Percentiles rank a stretch among this genome's conserved stretches.
phyloP scores from a whole-genome alignment of 1,140 invertebrate genomes.

The Metaphire vulgaris region DNA sequence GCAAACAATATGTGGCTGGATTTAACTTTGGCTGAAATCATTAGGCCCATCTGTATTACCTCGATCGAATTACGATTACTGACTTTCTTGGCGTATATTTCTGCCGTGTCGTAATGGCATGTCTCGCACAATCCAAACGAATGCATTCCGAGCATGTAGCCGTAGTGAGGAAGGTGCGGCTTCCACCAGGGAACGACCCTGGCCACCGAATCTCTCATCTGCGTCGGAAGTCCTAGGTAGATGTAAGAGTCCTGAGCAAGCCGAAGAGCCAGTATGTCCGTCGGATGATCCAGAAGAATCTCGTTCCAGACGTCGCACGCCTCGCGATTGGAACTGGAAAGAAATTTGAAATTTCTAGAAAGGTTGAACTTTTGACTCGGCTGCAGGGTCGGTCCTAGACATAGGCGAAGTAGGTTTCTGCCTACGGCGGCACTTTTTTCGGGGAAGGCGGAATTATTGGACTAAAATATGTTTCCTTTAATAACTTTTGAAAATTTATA shows the following conservation, averaged over 20 bases:
- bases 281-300: conserved; percentile 54
- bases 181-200: conserved; percentile 55
- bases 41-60: no score
- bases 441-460: no score
- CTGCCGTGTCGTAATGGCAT: conserved; percentile 54
- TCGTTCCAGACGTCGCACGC: conserved; percentile 55
- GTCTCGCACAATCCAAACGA: conserved; percentile 59
- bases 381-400: no score
- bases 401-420: no score
- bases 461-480: no score
- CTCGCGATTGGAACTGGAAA: conserved; percentile 44
- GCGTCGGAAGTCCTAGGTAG: conserved; percentile 53
- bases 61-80: no score
- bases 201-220: conserved; percentile 55
- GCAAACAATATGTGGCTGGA: no score
- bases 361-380: no score
- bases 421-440: no score
- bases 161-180: conserved; percentile 50
- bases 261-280: conserved; percentile 57
- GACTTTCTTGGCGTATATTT: conserved; percentile 51
- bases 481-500: no score
- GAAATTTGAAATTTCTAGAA: no score
- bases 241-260: conserved; percentile 59
- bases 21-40: no score
- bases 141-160: conserved; percentile 57